Conservation (phyloP, 2,113 vertebrate species). For the Bos indicus region DNA sequence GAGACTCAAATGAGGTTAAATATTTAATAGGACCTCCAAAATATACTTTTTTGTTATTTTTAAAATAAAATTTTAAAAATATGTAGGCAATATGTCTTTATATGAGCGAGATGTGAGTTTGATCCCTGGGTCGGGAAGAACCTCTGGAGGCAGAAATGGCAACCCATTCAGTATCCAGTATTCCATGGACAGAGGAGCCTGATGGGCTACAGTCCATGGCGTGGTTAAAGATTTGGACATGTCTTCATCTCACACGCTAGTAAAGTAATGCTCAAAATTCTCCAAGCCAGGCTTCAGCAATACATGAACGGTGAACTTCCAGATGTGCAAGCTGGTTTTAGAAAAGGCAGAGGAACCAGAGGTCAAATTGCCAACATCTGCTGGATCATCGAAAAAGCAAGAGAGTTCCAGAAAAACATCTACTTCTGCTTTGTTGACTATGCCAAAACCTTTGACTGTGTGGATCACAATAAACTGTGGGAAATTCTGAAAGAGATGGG, state of each 20-base stretch:
- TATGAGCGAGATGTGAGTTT: neutral
- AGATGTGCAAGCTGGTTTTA: too few species aligned
- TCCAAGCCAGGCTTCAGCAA: too few species aligned
- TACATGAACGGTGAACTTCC: too few species aligned
- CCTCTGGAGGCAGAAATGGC: neutral
- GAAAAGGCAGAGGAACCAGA: too few species aligned
- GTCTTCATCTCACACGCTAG: neutral
- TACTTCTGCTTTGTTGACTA: too few species aligned
- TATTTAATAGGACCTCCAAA: neutral
- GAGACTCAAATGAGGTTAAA: neutral
- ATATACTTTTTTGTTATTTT: neutral
- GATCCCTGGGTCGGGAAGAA: neutral
- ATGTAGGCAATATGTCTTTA: neutral
- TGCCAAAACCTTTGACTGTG: too few species aligned
- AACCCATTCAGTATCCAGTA: neutral
- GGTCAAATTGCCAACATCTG: too few species aligned
- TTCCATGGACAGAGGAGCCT: neutral
- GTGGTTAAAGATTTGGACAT: neutral
- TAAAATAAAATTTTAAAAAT: neutral
- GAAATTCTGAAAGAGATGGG: too few species aligned
- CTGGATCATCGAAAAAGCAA: too few species aligned
- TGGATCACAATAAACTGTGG: too few species aligned
- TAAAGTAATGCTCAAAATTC: too few species aligned
- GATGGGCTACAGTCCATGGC: neutral
- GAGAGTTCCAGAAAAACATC: too few species aligned